Base-by-base conservation (phyloP, 1,140 invertebrate species). In the Batillaria attramentaria region DNA sequence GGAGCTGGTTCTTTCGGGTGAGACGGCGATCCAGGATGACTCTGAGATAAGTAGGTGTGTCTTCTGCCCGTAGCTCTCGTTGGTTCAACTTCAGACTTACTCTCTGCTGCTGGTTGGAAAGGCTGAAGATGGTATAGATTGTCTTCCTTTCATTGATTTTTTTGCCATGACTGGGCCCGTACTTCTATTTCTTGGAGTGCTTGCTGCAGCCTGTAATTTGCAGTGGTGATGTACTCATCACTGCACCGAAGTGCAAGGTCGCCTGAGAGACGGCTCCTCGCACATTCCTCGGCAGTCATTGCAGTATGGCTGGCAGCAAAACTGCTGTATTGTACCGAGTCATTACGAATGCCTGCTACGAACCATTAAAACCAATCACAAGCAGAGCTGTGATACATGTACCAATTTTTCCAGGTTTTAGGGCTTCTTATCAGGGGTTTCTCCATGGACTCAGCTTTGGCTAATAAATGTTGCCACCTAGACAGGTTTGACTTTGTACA, bases 221-320 rank as follows among this genome's bases (percentile, higher is more conserved):
- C 73, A 76, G 50, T 54, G n/a, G 50, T 28, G 42, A 46, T 24
- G 39, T 62, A 65, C 74, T 79, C 65, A 72, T 78, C 70, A 54
- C 24, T 69, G 57, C 77, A 81, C 72, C 72, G 79, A 28, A 62
- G 57, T 62, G 57, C n/a, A n/a, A 62, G 57, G n/a, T 10, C 57
- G n/a, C 31, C 57, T 62, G 57, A 42, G 68, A 81, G 24, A 78
- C 28, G 20, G 73, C 50, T 60, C 46, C 43, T 28, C 65, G 42
- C 24, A 72, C 42, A 16, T 69, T 69, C 41, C 37, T 77, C 60
- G 77, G 73, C 43, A 77, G 24, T 50, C 75, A 33, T 35, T 50
- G 35, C 5, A 76, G 72, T 10, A 81, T n/a, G 72, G n/a, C n/a
- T n/a, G n/a, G n/a, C n/a, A n/a, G n/a, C n/a, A n/a, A n/a, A n/a